Percentiles rank a stretch among this genome's conserved stretches.
These are phyloP conservation scores for Archivesica marissinica DNA, from an alignment of 1,140 invertebrate species.

Conservation along the genomic window DNA sequence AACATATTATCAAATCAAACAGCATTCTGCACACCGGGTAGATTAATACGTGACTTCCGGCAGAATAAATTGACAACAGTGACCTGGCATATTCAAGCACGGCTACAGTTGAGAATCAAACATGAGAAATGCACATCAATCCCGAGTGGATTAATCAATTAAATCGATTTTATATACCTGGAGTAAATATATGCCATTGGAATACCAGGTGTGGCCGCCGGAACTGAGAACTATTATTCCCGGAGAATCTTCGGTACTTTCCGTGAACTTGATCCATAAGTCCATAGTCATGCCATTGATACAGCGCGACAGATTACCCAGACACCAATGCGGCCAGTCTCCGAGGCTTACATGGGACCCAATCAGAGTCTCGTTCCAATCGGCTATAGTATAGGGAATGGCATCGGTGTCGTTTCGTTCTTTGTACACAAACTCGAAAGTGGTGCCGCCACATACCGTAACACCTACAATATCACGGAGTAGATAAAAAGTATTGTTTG, in stretches of 20 bases:
- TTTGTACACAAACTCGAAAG: constrained; percentile 49
- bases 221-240: constrained; percentile 43
- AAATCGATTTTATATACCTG: constrained; percentile 7
- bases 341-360: constrained; percentile 40
- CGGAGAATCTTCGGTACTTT: constrained; percentile 45
- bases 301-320: constrained; percentile 51
- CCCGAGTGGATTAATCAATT: no score
- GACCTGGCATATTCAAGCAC: no score
- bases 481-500: background rate
- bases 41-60: no score
- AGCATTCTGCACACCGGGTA: no score
- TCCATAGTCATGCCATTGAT: constrained; percentile 29
- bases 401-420: background rate
- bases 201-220: constrained; percentile 60
- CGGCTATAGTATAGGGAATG: background rate
- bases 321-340: constrained; percentile 60
- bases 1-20: no score
- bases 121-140: no score
- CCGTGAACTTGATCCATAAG: constrained; percentile 54
- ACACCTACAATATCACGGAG: background rate
- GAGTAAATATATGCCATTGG: constrained; percentile 53
- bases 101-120: no score
- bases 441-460: background rate
- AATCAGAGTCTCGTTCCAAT: background rate
- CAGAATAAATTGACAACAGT: no score